Evolutionary conservation across 2,888 invertebrate genomes (phyloP).

Genomic region (Hydrotaea diabolus): DNA sequence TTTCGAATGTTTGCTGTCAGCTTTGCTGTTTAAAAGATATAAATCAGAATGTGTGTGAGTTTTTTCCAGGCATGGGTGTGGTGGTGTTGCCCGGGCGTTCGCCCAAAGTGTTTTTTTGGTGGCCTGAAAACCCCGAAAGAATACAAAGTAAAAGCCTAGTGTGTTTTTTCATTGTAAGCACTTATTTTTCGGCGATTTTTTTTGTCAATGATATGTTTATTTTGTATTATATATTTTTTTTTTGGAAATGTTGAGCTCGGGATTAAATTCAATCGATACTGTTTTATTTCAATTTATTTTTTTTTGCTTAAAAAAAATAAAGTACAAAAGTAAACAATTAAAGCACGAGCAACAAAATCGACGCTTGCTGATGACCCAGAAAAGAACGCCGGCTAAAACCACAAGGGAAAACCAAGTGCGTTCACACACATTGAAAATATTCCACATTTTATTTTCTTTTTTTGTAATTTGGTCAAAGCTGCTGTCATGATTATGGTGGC

Average conservation of each 20-base stretch:
- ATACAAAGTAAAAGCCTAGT: not conserved
- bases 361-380: slow-evolving; percentile 55
- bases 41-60: slow-evolving; percentile 39
- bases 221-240: slow-evolving; percentile 6
- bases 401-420: not conserved
- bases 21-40: slow-evolving; percentile 20
- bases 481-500: too few relatives aligned
- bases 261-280: slow-evolving; percentile 37
- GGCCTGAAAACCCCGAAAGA: slow-evolving; percentile 1
- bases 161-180: not conserved
- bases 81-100: not conserved
- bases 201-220: slow-evolving; percentile 43
- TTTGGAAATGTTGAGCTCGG: slow-evolving; percentile 54
- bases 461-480: too few relatives aligned
- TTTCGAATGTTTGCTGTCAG: not conserved
- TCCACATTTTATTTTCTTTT: not conserved
- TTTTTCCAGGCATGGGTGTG: not conserved
- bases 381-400: not conserved
- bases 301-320: slow-evolving; percentile 22
- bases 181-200: not conserved
- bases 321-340: not conserved
- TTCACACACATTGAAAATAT: slow-evolving; percentile 35
- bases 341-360: not conserved
- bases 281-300: not conserved
- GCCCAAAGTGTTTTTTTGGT: not conserved